Percentiles rank a stretch among this genome's conserved stretches.
These are phyloP conservation scores for Desoria tigrina DNA, from an alignment of 2,888 invertebrate genomes.

Conservation along the genomic window DNA sequence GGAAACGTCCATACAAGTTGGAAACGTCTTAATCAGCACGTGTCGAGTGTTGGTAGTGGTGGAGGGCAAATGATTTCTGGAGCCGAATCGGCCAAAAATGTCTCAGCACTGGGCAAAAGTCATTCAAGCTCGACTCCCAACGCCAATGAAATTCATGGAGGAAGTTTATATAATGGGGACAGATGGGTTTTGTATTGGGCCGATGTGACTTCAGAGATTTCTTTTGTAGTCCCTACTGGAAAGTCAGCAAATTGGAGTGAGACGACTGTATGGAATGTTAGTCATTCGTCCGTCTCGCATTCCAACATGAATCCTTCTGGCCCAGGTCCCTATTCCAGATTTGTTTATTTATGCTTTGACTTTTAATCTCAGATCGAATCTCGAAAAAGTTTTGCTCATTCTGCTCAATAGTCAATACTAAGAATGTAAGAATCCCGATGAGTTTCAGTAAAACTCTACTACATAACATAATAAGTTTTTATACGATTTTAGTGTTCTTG, in stretches of 20 bases:
- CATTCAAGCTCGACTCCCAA: background rate
- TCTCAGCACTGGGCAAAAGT: conserved; percentile 15
- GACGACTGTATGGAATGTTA: conserved; percentile 40
- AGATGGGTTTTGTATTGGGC: conserved; percentile 91
- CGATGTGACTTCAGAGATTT: conserved; percentile 89
- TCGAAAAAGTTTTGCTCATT: conserved; percentile 21
- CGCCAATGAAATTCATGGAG: conserved; percentile 62
- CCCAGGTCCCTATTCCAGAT: background rate
- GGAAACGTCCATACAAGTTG: conserved; percentile 87
- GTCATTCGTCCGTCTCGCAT: background rate
- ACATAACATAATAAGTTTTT: no score
- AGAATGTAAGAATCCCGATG: no score
- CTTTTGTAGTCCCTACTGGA: conserved; percentile 82
- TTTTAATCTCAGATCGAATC: background rate
- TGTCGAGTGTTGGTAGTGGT: background rate
- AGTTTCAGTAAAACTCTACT: no score
- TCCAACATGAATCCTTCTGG: conserved; percentile 1
- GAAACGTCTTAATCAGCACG: conserved; percentile 59
- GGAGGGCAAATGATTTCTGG: conserved; percentile 3
- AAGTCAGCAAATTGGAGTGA: conserved; percentile 22
- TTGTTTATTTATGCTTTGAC: background rate
- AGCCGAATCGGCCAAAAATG: conserved; percentile 14
- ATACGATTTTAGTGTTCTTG: no score
- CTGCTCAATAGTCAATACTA: no score
- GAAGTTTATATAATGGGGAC: conserved; percentile 74